Conservation (phyloP, 2,113 vertebrate species). For the Morone chrysops region DNA sequence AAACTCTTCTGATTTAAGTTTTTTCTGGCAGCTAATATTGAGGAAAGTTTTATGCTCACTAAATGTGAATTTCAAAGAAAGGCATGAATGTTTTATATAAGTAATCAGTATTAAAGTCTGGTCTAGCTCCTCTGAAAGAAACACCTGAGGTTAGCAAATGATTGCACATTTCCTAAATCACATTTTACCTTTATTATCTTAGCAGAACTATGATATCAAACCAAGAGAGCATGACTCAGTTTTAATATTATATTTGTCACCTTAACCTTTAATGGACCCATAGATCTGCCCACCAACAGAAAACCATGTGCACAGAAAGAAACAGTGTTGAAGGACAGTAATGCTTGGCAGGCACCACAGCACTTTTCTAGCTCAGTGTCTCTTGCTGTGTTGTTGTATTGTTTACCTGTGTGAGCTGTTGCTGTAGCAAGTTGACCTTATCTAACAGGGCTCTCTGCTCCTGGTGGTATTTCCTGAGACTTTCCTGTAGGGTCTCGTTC, state of each 20-base stretch:
- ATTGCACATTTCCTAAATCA: conserved; percentile 6
- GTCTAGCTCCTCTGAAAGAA: neutral
- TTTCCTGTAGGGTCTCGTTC: conserved; percentile 91
- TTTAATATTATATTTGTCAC: conserved; percentile 6
- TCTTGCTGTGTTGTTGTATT: neutral
- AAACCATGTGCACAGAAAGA: neutral
- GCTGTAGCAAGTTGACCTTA: conserved; percentile 89
- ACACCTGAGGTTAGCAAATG: neutral
- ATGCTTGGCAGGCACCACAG: neutral
- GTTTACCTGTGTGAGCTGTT: conserved; percentile 91
- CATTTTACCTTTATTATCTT: neutral
- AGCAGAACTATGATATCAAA: neutral
- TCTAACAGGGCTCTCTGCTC: conserved; percentile 91
- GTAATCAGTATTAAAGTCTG: neutral
- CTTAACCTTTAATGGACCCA: neutral
- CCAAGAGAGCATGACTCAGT: neutral
- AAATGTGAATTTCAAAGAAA: neutral
- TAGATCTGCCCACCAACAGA: neutral
- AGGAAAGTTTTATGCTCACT: neutral
- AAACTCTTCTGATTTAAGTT: conserved; percentile 1
- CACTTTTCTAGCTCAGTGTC: neutral
- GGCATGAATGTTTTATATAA: neutral
- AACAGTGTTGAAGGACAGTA: neutral
- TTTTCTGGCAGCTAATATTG: neutral
- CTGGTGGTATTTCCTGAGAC: conserved; percentile 88